Evolutionary conservation across 1,140 invertebrate species (phyloP).

Genomic region (Drosophila pandora): DNA sequence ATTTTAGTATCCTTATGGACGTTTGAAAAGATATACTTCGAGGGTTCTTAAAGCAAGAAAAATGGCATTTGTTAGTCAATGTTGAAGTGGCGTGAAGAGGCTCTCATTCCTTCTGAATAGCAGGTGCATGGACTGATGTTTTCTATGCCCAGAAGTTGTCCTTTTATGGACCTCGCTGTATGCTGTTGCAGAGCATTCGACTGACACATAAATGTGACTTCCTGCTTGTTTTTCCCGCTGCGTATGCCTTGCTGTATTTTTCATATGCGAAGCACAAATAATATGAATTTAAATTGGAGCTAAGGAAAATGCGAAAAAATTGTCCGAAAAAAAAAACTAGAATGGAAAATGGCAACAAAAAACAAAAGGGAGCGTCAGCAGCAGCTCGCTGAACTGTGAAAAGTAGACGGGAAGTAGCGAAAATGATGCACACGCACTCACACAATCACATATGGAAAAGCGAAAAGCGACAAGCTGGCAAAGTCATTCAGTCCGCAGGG

Average conservation of each 20-base stretch:
- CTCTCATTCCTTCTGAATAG: conserved; percentile 5
- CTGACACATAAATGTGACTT: conserved; percentile 28
- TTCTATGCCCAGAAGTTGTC: not conserved
- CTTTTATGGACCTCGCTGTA: conserved; percentile 2
- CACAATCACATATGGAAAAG: conserved; percentile 8
- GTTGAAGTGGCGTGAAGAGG: not conserved
- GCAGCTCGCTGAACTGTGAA: conserved; percentile 63
- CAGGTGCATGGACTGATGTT: not conserved
- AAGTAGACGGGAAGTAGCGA: conserved; percentile 71
- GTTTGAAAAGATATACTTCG: not conserved
- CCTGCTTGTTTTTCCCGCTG: conserved; percentile 18
- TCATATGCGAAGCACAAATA: conserved; percentile 63
- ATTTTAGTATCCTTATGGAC: not conserved
- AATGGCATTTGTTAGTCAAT: not conserved
- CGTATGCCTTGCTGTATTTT: conserved; percentile 16
- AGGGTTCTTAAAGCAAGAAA: not conserved
- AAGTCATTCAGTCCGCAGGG: conserved; percentile 45
- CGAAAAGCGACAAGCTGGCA: conserved; percentile 56
- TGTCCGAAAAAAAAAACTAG: conserved; percentile 16
- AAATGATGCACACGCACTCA: conserved; percentile 52
- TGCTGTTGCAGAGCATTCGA: conserved; percentile 21
- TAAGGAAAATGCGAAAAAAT: conserved; percentile 26
- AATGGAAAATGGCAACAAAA: not conserved
- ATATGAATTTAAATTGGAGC: conserved; percentile 78
- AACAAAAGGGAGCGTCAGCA: conserved; percentile 22